Conservation (phyloP, 2,888 invertebrate species). For the Limnephilus rhombicus region DNA sequence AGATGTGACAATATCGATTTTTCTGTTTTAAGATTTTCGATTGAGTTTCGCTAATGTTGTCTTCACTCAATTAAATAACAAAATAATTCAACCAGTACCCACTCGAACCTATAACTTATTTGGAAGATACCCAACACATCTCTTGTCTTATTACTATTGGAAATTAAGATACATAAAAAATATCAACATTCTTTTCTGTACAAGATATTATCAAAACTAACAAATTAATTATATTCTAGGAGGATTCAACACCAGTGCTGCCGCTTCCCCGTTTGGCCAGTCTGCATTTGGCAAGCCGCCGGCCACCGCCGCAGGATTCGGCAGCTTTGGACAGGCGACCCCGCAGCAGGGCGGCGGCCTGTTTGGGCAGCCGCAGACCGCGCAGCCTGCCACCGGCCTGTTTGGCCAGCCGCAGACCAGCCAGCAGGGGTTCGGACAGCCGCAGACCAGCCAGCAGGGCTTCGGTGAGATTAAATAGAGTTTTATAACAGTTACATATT, state of each 20-base stretch:
- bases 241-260: conserved; percentile 75
- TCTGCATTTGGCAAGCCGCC: conserved; percentile 76
- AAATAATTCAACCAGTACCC: no score
- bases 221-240: conserved; percentile 68
- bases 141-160: no score
- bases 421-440: conserved; percentile 56
- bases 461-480: conserved; percentile 51
- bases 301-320: conserved; percentile 80
- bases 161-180: no score
- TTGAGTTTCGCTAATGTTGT: no score
- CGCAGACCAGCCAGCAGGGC: conserved; percentile 53
- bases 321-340: conserved; percentile 81
- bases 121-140: no score
- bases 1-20: no score
- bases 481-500: no score
- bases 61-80: no score
- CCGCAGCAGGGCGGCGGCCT: conserved; percentile 70
- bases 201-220: not conserved
- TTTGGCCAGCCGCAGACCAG: conserved; percentile 6
- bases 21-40: no score
- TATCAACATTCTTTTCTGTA: not conserved
- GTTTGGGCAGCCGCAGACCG: conserved; percentile 67
- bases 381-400: conserved; percentile 63
- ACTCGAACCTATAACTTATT: no score
- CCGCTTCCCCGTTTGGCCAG: conserved; percentile 77